Conservation (phyloP, 1,140 invertebrate genomes). For the Coptotermes formosanus region DNA sequence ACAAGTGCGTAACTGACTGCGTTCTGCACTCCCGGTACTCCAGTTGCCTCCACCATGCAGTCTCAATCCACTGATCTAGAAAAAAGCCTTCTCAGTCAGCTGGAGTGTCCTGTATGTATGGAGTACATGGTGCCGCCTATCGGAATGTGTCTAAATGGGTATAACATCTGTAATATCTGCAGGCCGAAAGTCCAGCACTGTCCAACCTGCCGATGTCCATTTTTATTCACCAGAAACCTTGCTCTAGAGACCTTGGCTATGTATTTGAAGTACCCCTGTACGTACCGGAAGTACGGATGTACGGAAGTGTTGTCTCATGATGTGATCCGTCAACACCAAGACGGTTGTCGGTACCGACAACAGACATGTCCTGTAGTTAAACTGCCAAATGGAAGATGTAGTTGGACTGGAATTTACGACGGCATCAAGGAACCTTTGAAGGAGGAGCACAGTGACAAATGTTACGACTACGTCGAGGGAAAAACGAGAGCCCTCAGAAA, state of each 20-base stretch:
- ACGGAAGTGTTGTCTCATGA: background rate
- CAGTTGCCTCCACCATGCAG: too few relatives aligned
- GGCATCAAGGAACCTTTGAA: too few relatives aligned
- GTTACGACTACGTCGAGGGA: too few relatives aligned
- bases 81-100: too few relatives aligned
- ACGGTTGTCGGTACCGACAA: background rate
- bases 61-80: too few relatives aligned
- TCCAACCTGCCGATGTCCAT: conserved; percentile 67
- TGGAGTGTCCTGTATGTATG: too few relatives aligned
- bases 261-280: conserved; percentile 43
- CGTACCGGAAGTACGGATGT: background rate
- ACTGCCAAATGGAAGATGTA: background rate
- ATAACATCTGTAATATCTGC: conserved; percentile 72
- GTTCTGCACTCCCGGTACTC: too few relatives aligned
- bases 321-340: background rate
- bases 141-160: conserved; percentile 72
- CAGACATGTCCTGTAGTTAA: background rate
- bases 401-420: background rate
- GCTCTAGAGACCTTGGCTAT: conserved; percentile 63
- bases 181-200: conserved; percentile 64
- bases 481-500: too few relatives aligned
- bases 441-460: too few relatives aligned
- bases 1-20: too few relatives aligned
- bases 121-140: conserved; percentile 71
- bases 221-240: conserved; percentile 70